Conservation (phyloP, 2,113 vertebrate genomes). For the Cepphus grylle region DNA sequence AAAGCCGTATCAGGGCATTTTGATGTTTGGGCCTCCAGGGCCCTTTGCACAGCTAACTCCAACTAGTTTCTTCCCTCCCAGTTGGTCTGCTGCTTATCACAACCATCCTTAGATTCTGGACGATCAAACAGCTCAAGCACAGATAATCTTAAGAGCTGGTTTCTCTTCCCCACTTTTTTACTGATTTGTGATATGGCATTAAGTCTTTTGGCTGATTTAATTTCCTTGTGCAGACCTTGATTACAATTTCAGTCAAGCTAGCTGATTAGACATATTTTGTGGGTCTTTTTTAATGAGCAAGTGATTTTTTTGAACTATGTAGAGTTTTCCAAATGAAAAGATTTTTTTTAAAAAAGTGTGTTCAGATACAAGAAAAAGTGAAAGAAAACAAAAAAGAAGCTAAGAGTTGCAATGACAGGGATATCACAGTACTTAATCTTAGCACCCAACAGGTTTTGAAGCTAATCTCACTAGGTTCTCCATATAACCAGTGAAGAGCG, state of each 20-base stretch:
- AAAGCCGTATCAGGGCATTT: background rate
- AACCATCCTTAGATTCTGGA: background rate
- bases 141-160: background rate
- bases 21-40: background rate
- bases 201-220: background rate
- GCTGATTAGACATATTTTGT: background rate
- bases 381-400: background rate
- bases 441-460: background rate
- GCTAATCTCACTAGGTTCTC: background rate
- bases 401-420: rapidly evolving
- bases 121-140: background rate
- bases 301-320: background rate
- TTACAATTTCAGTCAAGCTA: background rate
- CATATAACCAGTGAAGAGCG: background rate
- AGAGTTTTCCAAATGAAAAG: background rate
- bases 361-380: background rate
- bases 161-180: background rate
- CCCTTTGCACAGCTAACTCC: background rate
- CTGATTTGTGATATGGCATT: background rate
- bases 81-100: background rate
- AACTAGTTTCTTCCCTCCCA: background rate
- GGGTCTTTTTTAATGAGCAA: background rate
- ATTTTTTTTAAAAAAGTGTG: background rate
- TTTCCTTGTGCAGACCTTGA: background rate
- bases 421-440: background rate